Evolutionary conservation across 2,888 invertebrate species (phyloP), one percentile per base, ranked within the genome.

Genomic region (Heliconius aoede): DNA sequence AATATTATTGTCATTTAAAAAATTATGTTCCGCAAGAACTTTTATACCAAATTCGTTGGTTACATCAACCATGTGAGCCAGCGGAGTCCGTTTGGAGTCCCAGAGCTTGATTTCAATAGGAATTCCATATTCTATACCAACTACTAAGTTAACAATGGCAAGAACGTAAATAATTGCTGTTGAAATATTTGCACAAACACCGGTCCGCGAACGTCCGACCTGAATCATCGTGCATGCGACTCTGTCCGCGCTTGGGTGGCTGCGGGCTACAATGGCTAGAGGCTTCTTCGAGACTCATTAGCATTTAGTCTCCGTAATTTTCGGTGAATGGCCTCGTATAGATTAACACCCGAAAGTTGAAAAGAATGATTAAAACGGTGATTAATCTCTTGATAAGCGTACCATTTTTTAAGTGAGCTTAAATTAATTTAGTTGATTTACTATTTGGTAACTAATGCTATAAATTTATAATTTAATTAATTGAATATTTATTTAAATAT

Each of bases 31-130:
- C 84, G 96, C 94, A 0, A 98, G 94, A 83, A 97, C 95, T 87
- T 96, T 95, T 80, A 96, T 91, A 74, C 96, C 96, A 81, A 97
- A 95, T 86, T 96, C 96, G 88, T 98, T 98, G 64, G 97, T 96
- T 60, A 97, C 95, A 86, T 97, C 97, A 76, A 97, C 97, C 97
- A 97, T 97, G 78, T 96, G 95, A 81, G 97, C 96, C 80, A 96
- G 93, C 4, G 97, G 97, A 1, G 95, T 94, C 67, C 93, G 86
- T 28, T 90, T 90, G 5, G 90, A 88, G 81, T 93, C 91, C 94
- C 94, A 94, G 80, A 90, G 81, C 80, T 93, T 93, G 77, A 94
- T 92, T 88, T 94, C 93, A 74, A 94, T 87, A 1, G 94, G 94
- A 18, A 90, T 85, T 32, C 91, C 92, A 80, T 91, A 89, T 68